Conservation (phyloP, 2,888 invertebrate genomes). For the Lordiphosa andalusiaca region DNA sequence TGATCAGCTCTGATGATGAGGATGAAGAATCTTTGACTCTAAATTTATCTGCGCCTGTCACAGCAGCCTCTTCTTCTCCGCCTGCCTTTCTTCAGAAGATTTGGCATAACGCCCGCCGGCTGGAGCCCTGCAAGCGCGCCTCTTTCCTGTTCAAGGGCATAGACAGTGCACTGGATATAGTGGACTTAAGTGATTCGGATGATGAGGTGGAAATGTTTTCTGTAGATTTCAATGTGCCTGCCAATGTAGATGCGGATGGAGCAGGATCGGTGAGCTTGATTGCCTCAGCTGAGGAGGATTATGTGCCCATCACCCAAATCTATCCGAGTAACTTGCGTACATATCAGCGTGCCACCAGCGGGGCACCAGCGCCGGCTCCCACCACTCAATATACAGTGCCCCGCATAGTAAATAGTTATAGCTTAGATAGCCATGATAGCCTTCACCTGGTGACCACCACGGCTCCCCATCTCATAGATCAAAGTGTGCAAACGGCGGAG, state of each 20-base stretch:
- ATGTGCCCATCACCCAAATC: conserved; percentile 49
- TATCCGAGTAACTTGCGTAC: conserved; percentile 61
- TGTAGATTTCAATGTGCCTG: conserved; percentile 57
- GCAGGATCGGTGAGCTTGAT: conserved; percentile 3
- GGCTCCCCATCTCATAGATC: conserved; percentile 55
- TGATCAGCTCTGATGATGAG: conserved; percentile 62
- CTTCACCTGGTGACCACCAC: conserved; percentile 62
- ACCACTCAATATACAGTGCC: conserved; percentile 44
- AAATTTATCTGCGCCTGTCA: conserved; percentile 11
- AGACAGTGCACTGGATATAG: conserved; percentile 48
- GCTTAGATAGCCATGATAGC: conserved; percentile 58
- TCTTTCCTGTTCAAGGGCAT: conserved; percentile 57
- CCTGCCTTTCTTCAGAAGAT: conserved; percentile 50
- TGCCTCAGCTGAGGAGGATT: conserved; percentile 41
- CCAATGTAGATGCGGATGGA: conserved; percentile 49
- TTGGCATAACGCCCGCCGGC: conserved; percentile 49
- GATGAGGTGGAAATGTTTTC: conserved; percentile 65
- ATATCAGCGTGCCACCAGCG: conserved; percentile 51
- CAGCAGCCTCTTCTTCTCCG: conserved; percentile 25
- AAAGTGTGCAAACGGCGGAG: conserved; percentile 52
- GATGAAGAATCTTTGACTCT: conserved; percentile 28
- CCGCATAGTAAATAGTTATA: conserved; percentile 64
- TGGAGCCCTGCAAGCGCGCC: conserved; percentile 60
- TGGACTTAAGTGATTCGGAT: conserved; percentile 60
- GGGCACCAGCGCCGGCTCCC: conserved; percentile 18